Evolutionary conservation across 2,113 vertebrate genomes (phyloP).

Genomic region (Heterochromis multidens): DNA sequence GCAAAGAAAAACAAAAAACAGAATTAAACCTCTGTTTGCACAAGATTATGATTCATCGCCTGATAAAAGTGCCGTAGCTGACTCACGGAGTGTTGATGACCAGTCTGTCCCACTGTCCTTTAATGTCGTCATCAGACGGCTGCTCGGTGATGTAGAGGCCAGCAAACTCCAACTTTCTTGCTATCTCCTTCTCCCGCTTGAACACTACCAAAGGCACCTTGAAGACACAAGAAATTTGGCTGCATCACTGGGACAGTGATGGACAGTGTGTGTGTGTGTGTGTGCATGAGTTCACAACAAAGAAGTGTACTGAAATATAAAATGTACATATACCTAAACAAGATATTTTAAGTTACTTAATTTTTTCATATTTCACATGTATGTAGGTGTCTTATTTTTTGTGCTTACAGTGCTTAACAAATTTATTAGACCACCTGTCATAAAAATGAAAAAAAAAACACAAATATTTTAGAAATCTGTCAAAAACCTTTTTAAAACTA

Average conservation of each 20-base stretch:
- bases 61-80: not conserved
- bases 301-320: not conserved
- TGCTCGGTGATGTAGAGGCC: conserved; percentile 97
- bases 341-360: not conserved
- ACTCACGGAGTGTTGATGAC: conserved; percentile 97
- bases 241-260: not conserved
- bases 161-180: conserved; percentile 95
- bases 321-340: not conserved
- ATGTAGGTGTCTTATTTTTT: not conserved
- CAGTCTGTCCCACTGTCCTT: conserved; percentile 96
- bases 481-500: too few species aligned
- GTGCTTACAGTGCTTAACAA: not conserved
- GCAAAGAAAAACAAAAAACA: not conserved
- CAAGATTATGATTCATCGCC: not conserved
- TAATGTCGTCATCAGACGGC: conserved; percentile 96
- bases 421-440: not conserved
- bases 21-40: not conserved
- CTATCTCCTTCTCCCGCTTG: conserved; percentile 97
- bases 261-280: not conserved
- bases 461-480: too few species aligned
- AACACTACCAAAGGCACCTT: conserved; percentile 96
- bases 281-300: accelerated
- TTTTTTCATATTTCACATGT: not conserved
- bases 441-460: too few species aligned
- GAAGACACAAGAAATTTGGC: not conserved